Evolutionary conservation across 2,797 vertebrate genomes (phyloP).

Genomic region (Diplodus sargus): DNA sequence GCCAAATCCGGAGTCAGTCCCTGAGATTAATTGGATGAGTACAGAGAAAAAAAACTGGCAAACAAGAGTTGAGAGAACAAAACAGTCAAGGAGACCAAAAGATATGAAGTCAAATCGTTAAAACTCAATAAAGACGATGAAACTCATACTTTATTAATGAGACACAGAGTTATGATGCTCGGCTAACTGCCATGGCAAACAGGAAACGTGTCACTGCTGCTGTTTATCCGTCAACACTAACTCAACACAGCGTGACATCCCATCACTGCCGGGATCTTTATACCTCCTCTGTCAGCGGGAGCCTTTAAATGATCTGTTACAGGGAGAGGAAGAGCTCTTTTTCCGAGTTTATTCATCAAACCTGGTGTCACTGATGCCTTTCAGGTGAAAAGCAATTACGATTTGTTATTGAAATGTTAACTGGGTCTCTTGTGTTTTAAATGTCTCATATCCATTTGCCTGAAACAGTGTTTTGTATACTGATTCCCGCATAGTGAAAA

Average conservation of each 20-base stretch:
- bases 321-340: not conserved
- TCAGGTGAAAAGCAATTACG: not conserved
- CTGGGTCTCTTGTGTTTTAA: too few relatives aligned
- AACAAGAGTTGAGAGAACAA: not conserved
- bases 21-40: not conserved
- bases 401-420: not conserved
- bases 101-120: not conserved
- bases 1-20: not conserved
- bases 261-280: slow-evolving; percentile 11
- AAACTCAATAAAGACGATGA: not conserved
- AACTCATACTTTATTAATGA: slow-evolving; percentile 1
- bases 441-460: too few relatives aligned
- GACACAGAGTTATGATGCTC: slow-evolving; percentile 10
- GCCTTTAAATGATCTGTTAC: slow-evolving; percentile 1
- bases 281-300: slow-evolving; percentile 15
- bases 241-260: not conserved
- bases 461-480: not conserved
- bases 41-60: not conserved
- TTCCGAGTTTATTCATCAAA: not conserved
- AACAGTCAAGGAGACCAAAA: not conserved
- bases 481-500: not conserved
- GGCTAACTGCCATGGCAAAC: not conserved
- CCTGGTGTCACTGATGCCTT: too few relatives aligned
- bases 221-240: slow-evolving; percentile 2
- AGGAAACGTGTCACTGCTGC: not conserved